phyloP scores from a whole-genome alignment of 2,888 invertebrate genomes.

The Caradrina kadenii region DNA sequence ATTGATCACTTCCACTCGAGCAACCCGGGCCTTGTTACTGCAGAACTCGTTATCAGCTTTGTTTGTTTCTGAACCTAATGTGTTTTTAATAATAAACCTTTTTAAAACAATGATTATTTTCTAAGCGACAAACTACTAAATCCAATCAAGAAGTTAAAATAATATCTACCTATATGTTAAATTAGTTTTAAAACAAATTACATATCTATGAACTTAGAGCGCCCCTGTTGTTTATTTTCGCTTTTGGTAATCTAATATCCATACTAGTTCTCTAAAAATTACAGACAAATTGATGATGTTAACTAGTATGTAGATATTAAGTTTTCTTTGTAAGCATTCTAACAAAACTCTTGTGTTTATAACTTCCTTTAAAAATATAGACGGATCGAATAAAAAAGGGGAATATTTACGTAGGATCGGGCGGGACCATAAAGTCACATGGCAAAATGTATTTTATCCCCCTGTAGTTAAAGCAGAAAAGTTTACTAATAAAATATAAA shows the following conservation, averaged over 20 bases:
- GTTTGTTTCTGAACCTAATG: slow-evolving; percentile 64
- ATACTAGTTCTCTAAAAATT: background rate
- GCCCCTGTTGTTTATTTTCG: background rate
- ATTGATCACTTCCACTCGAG: slow-evolving; percentile 88
- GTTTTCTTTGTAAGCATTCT: background rate
- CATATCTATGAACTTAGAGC: background rate
- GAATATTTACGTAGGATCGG: slow-evolving; percentile 3
- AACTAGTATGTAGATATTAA: background rate
- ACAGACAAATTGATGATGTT: background rate
- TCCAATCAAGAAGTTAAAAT: too few species aligned
- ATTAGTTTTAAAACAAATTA: too few species aligned
- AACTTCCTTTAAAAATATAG: background rate
- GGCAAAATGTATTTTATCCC: slow-evolving; percentile 25
- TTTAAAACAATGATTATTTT: background rate
- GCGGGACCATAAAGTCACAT: slow-evolving; percentile 19
- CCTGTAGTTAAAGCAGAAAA: slow-evolving; percentile 57
- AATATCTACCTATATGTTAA: too few species aligned
- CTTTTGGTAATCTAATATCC: background rate
- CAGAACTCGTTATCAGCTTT: slow-evolving; percentile 70
- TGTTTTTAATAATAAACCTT: slow-evolving; percentile 24
- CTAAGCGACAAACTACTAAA: background rate
- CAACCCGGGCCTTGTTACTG: slow-evolving; percentile 79
- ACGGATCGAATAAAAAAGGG: background rate
- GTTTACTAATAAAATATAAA: slow-evolving; percentile 76
- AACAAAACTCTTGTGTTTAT: background rate